Evolutionary conservation across 2,113 vertebrate species (phyloP).

Genomic region (Vulpes lagopus): DNA sequence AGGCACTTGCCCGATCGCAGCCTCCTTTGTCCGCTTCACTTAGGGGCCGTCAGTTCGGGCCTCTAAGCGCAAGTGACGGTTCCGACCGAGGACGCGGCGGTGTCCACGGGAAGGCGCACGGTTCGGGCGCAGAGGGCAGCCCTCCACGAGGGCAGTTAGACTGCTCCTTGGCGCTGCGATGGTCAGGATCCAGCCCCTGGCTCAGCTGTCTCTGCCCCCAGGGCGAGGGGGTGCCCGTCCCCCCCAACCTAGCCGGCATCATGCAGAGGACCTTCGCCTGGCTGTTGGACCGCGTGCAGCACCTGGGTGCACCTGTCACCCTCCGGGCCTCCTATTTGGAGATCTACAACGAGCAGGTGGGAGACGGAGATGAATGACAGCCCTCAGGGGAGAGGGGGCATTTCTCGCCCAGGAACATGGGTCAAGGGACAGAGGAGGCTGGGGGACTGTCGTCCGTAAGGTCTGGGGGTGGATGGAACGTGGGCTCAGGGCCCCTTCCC

Average conservation of each 20-base stretch:
- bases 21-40: background rate
- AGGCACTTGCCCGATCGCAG: background rate
- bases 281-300: slow-evolving; percentile 85
- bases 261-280: slow-evolving; percentile 88
- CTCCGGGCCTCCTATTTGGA: slow-evolving; percentile 89
- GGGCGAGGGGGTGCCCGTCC: background rate
- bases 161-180: background rate
- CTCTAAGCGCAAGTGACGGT: background rate
- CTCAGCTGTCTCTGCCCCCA: slow-evolving; percentile 44
- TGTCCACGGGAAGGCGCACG: fast-evolving
- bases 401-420: background rate
- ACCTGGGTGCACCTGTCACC: slow-evolving; percentile 63
- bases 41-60: background rate
- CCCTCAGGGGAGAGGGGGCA: too few species aligned
- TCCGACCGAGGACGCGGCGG: background rate
- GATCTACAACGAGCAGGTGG: slow-evolving; percentile 90
- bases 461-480: background rate
- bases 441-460: too few species aligned
- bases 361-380: background rate
- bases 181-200: background rate
- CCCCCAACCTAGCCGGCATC: slow-evolving; percentile 82
- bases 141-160: background rate
- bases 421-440: background rate
- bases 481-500: fast-evolving
- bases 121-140: background rate